These are phyloP conservation scores for Tokudaia muenninki DNA, from an alignment of 2,797 vertebrate species.

Conservation along the genomic window DNA sequence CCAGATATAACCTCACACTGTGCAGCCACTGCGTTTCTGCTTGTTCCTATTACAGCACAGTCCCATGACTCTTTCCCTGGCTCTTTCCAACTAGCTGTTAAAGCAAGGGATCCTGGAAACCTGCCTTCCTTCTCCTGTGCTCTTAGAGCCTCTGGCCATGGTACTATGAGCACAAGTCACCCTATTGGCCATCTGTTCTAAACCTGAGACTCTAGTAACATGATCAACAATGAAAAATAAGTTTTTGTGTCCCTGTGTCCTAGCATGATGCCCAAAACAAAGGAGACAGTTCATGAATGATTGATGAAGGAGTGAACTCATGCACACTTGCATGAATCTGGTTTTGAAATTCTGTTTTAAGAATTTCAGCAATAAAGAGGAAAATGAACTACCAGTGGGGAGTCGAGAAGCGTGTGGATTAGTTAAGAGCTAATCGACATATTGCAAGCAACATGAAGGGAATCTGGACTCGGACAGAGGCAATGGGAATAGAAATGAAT, in stretches of 20 bases:
- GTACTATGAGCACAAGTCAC: not conserved
- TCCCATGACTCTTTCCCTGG: not conserved
- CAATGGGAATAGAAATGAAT: slow-evolving; percentile 64
- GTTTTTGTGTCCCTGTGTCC: not conserved
- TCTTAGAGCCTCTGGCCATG: not conserved
- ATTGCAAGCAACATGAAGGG: slow-evolving; percentile 65
- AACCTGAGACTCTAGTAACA: not conserved
- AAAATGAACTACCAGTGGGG: slow-evolving; percentile 43
- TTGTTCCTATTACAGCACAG: not conserved
- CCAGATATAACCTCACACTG: not conserved
- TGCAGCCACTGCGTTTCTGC: not conserved
- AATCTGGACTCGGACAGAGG: slow-evolving; percentile 46
- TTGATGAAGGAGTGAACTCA: not conserved
- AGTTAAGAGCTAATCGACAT: slow-evolving; percentile 68
- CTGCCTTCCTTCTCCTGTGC: not conserved
- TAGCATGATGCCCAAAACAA: slow-evolving; percentile 13
- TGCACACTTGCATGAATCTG: not conserved
- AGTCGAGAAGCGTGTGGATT: not conserved
- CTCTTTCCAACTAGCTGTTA: not conserved
- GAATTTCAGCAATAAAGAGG: slow-evolving; percentile 61
- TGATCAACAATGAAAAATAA: not conserved
- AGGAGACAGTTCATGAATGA: slow-evolving; percentile 25
- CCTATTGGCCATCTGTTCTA: not conserved
- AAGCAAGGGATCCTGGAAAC: not conserved
- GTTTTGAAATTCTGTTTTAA: slow-evolving; percentile 59